phyloP scores from a whole-genome alignment of 1,140 invertebrate species.

The Camponotus pennsylvanicus region DNA sequence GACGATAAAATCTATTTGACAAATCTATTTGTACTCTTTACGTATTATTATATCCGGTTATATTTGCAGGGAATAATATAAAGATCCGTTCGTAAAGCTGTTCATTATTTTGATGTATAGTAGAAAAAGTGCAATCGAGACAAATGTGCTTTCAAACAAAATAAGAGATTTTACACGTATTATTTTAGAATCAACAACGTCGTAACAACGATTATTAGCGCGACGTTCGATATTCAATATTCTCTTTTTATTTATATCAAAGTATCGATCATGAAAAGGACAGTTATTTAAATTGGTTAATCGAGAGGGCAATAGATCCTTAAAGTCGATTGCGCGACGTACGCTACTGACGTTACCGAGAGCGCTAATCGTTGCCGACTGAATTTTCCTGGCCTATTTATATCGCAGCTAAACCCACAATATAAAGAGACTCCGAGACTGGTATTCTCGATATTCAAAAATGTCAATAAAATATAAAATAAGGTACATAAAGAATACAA shows the following conservation, averaged over 20 bases:
- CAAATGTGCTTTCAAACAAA: conserved; percentile 1
- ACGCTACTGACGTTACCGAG: conserved; percentile 25
- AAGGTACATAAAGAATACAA: background rate
- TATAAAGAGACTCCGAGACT: background rate
- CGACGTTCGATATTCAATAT: background rate
- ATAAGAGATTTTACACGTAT: conserved; percentile 29
- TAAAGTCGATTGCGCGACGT: conserved; percentile 22
- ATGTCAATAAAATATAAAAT: conserved; percentile 2
- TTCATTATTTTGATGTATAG: background rate
- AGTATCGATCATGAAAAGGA: conserved; percentile 34
- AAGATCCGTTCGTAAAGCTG: conserved; percentile 1
- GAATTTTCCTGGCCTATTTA: conserved; percentile 50
- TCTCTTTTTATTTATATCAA: background rate
- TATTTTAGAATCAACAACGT: conserved; percentile 24
- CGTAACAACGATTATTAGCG: background rate
- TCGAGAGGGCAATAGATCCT: conserved; percentile 21
- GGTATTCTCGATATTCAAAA: background rate
- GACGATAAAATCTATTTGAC: background rate
- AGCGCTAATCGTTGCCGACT: conserved; percentile 33
- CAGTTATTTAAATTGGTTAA: conserved; percentile 21
- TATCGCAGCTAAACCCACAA: background rate
- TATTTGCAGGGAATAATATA: background rate
- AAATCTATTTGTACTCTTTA: background rate
- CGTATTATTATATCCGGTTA: background rate
- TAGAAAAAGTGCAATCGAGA: conserved; percentile 17